Base-by-base conservation (phyloP, 1,140 invertebrate species). In the Oncopeltus fasciatus region DNA sequence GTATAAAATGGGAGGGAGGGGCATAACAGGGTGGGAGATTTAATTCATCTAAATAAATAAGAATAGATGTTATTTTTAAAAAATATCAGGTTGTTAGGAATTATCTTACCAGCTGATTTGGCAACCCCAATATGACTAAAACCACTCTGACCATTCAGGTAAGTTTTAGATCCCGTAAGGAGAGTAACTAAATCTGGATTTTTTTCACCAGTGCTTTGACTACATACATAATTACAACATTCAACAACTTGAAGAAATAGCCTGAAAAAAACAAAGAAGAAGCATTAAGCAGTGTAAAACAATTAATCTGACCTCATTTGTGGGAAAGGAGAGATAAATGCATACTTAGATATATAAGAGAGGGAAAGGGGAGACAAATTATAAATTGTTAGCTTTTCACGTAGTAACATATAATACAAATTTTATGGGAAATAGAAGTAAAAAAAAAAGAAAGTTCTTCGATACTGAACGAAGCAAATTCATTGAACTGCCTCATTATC, bases 171-270 rank as follows among this genome's bases (percentile, higher is more conserved):
- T 28, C 80, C 81, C 27, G 80, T 79, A 24, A 83, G 65, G 5
- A 83, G 70, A 4, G 81, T 83, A 0, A 84, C 81, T 38, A 83
- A 71, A 24, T 76, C 73, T n/a, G 73, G 67, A 64, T 78, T 75
- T 4, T 72, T 65, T 43, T 73, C 72, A 2, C 77, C 74, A 27
- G 73, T 74, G 16, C 75, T 76, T 67, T 86, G 82, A 65, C 83
- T 77, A 5, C 78, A 78, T 31, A 86, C 72, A 69, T 81, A 86
- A 66, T 85, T 74, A 63, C 83, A 85, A 70, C 83, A 86, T 66
- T 85, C 83, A 27, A 86, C 75, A 49, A 86, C 80, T 69, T 86
- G 82, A 60, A 83, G 82, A 67, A 81, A 81, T 47, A 80, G 72
- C 78, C 76, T 79, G 68, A 11, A 72, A 72, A 59, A 57, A 62